A percentile compares a stretch with the other conserved stretches of the same genome.
These are phyloP conservation scores for Ailurus styani DNA, from an alignment of 2,113 vertebrate genomes.

Conservation along the genomic window DNA sequence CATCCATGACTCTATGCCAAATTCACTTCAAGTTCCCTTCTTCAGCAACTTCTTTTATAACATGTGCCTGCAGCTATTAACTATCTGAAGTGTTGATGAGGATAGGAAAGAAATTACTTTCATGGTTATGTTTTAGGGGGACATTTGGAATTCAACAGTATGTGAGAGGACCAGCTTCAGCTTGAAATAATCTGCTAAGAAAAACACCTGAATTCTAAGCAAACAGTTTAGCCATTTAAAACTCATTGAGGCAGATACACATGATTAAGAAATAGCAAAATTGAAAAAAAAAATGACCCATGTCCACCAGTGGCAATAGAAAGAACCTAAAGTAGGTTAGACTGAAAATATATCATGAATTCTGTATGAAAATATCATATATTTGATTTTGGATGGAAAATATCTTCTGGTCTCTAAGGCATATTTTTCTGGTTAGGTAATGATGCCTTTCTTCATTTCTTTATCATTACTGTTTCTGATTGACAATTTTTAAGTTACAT, in stretches of 20 bases:
- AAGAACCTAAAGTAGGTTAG: not conserved
- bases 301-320: not conserved
- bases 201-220: constrained; percentile 72
- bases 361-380: not conserved
- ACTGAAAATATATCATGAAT: not conserved
- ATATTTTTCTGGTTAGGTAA: not conserved
- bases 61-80: constrained; percentile 64
- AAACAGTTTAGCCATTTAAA: constrained; percentile 64
- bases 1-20: constrained; percentile 71
- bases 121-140: constrained; percentile 59
- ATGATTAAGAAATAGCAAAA: constrained; percentile 23
- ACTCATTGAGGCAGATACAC: constrained; percentile 33
- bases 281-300: not conserved
- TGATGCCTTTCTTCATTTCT: not conserved
- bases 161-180: constrained; percentile 59
- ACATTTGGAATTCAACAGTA: constrained; percentile 68
- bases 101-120: constrained; percentile 60
- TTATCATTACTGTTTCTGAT: constrained; percentile 8
- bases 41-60: constrained; percentile 70
- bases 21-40: constrained; percentile 68
- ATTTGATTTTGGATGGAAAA: not conserved
- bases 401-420: not conserved
- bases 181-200: constrained; percentile 61
- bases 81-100: constrained; percentile 73
- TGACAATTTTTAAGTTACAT: not conserved